Base-by-base conservation (phyloP, 2,888 invertebrate species). In the Cheilosia scutellata region DNA sequence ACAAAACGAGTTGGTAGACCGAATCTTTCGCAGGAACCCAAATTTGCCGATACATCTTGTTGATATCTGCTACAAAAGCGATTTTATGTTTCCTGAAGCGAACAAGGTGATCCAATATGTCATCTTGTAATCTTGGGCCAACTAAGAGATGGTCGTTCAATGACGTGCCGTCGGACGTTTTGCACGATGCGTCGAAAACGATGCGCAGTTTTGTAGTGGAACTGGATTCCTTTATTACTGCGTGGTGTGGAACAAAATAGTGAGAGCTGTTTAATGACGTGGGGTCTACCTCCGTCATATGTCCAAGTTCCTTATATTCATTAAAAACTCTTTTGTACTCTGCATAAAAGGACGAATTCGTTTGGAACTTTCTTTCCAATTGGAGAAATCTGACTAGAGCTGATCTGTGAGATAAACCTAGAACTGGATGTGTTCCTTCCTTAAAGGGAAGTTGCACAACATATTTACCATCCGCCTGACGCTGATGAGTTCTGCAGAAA, bases 11-110 rank as follows among this genome's bases (percentile, higher is more conserved):
- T 57, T 83, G 87, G 51, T 82, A 68, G 5, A 62, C 37, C 7
- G 58, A 37, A 57, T 87, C 80, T 7, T 68, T 27, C n/a, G 9
- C 9, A 0, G 55, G 27, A 7, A 82, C 60, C 49, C 55, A 60
- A 4, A 80, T 75, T 9, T 63, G 60, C 20, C 75, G 33, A 58
- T 79, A 87, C 77, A 88, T 86, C 42, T 88, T 87, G 5, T 66
- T 68, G 9, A 87, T 74, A 4, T 80, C 77, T 0, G 55, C 76
- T 7, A 62, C 72, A 6, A 86, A 84, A 0, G 55, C 82, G 20
- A 68, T 68, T 29, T 55, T 40, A 20, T 60, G 82, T 37, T 77
- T 62, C 1, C 80, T 53, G 63, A 78, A 87, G 5, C 71, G 75
- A 0, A 66, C 7, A 49, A 87, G 62, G 6, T 87, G 55, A 1